Conservation (phyloP, 1,140 invertebrate genomes). For the Dendroctonus valens region DNA sequence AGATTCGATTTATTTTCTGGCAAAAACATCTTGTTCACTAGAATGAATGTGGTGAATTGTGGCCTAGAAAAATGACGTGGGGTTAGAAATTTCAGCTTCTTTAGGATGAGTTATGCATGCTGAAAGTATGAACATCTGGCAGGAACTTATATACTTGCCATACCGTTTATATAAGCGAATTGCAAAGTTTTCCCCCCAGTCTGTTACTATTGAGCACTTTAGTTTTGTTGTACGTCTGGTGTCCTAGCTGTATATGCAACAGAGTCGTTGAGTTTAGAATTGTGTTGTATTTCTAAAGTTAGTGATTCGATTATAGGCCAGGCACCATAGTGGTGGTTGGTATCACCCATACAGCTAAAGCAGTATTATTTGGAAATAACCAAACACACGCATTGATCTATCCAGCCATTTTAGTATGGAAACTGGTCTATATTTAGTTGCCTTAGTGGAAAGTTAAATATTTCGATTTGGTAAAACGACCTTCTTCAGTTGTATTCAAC, state of each 20-base stretch:
- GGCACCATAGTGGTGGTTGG: background rate
- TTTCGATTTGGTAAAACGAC: too few species aligned
- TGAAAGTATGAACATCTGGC: conserved; percentile 14
- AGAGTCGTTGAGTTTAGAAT: background rate
- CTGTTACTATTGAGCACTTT: conserved; percentile 16
- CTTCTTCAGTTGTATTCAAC: too few species aligned
- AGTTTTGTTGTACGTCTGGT: conserved; percentile 12
- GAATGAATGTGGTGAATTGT: too few species aligned
- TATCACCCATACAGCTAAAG: too few species aligned
- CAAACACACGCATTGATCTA: too few species aligned
- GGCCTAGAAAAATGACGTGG: too few species aligned
- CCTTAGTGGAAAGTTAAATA: too few species aligned
- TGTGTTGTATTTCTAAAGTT: background rate
- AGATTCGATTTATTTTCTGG: too few species aligned
- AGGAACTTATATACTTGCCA: conserved; percentile 26
- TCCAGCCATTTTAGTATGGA: too few species aligned
- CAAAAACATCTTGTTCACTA: too few species aligned
- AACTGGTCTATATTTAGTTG: too few species aligned
- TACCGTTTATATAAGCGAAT: background rate
- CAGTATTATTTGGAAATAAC: too few species aligned
- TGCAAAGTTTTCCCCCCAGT: conserved; percentile 31
- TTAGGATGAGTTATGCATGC: conserved; percentile 9
- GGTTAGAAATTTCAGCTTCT: conserved; percentile 2
- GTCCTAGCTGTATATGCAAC: conserved; percentile 10
- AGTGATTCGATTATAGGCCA: background rate